These are phyloP conservation scores for Glaucidium brasilianum DNA, from an alignment of 2,113 vertebrate species.

Conservation along the genomic window DNA sequence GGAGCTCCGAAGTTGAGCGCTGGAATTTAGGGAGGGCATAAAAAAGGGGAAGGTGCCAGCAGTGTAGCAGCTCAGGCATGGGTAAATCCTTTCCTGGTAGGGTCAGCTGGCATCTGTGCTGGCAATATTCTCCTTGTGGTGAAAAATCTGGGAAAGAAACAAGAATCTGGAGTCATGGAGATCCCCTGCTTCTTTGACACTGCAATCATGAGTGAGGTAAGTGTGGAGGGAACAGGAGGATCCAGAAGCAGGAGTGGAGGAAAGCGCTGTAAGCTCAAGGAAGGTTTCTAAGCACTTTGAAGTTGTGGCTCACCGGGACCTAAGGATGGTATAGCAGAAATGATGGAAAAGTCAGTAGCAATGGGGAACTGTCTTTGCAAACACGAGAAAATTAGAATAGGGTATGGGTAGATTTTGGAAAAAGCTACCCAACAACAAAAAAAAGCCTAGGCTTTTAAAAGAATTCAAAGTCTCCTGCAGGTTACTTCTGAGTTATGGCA, in stretches of 20 bases:
- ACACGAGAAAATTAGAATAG: background rate
- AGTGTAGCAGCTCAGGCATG: background rate
- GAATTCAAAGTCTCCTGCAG: background rate
- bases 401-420: fast-evolving
- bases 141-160: background rate
- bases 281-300: background rate
- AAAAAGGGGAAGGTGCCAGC: background rate
- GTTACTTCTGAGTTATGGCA: background rate
- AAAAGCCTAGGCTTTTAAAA: background rate
- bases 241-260: background rate
- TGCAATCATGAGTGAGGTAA: fast-evolving
- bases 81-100: background rate
- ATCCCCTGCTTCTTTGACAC: background rate
- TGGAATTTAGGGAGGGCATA: background rate
- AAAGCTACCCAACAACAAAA: background rate
- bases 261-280: background rate
- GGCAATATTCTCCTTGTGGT: background rate
- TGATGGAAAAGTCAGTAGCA: background rate
- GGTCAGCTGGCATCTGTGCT: background rate
- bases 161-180: background rate
- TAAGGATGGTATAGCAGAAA: background rate
- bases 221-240: background rate
- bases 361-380: background rate
- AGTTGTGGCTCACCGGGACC: background rate
- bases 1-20: background rate